Evolutionary conservation across 2,888 invertebrate genomes (phyloP), one percentile per base, ranked within the genome.

Genomic region (Pollenia labialis): DNA sequence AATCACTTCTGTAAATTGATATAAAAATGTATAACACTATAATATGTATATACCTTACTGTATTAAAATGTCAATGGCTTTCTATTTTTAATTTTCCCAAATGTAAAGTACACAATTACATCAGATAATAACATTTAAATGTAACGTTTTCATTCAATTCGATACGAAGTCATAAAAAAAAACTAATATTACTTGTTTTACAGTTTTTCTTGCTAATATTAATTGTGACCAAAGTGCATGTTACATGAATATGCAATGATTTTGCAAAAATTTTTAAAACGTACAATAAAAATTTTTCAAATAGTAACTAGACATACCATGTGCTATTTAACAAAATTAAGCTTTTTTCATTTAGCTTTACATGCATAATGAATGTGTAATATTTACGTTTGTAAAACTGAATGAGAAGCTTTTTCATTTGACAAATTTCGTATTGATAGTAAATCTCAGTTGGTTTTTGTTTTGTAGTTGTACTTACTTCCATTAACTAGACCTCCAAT

Each of bases 391-490:
- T 16, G 6, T 62, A 60, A 69, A 48, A n/a, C 18, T 74, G 46
- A 76, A 77, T 80, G 69, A 62, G 52, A 80, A 80, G 50, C 40
- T 68, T 54, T 71, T 60, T 48, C n/a, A 14, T 44, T 44, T 66
- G 40, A 56, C 23, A 46, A 52, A 40, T 52, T 72, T 46, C 9
- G 3, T 44, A 62, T 48, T 58, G 18, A 62, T 60, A 52, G 56
- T 23, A 71, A 46, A 74, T 71, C 52, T 71, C 6, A 48, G 40
- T 69, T 23, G 18, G n/a, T 16, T n/a, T 11, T 50, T 50, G 32
- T 42, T 7, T 12, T 12, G 8, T 6, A 14, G 14, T 54, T 48
- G 1, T 74, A 90, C 90, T 90, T 85, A 90, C 90, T 87, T 83
- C 88, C 81, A 83, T 89, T 87, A 7, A 89, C 56, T 42, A 88